Base-by-base conservation (phyloP, 1,140 invertebrate species). In the Globodera rostochiensis region DNA sequence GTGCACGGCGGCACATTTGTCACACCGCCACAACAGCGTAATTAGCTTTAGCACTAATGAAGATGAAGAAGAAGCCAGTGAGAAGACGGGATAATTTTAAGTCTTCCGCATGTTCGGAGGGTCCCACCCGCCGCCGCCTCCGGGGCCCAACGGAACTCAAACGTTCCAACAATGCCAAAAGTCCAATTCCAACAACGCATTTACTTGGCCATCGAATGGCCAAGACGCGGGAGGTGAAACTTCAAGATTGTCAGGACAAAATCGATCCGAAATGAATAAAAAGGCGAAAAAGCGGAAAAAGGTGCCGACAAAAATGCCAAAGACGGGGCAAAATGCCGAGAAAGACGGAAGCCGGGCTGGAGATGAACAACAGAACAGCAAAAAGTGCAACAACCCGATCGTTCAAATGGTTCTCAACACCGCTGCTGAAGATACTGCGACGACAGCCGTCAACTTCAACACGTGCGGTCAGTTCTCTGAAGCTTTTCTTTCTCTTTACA, bases 401-500 rank as follows among this genome's bases (percentile, higher is more conserved):
- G 80, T 81, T 9, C 77, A 81, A 47, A 71, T 81, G 57, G 79
- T 81, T 19, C 21, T 81, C 13, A 64, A 15, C 19, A 15, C 57
- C 57, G 57, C 19, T 21, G 25, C n/a, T 13, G 69, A 71, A 45
- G 69, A 19, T 19, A 71, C 36, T 11, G 25, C 69, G 1, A 11
- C 69, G 6, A 36, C 21, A 6, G 69, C 25, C 36, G 36, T 71
- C 69, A 71, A 71, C 36, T 71, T 71, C 25, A 71, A 71, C 69
- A 71, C 69, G 36, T 71, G 69, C 46, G 69, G 69, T 71, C 69
- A 47, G 69, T 71, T 11, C 66, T 36, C 36, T 36, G 36, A 36
- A 36, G 36, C 36, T 36, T 36, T 36, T 36, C 36, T 36, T 36
- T 36, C 36, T 36, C 36, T 36, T 36, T 36, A 36, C 36, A 36